Conservation (phyloP, 2,888 invertebrate genomes). For the Synergus umbraculus region DNA sequence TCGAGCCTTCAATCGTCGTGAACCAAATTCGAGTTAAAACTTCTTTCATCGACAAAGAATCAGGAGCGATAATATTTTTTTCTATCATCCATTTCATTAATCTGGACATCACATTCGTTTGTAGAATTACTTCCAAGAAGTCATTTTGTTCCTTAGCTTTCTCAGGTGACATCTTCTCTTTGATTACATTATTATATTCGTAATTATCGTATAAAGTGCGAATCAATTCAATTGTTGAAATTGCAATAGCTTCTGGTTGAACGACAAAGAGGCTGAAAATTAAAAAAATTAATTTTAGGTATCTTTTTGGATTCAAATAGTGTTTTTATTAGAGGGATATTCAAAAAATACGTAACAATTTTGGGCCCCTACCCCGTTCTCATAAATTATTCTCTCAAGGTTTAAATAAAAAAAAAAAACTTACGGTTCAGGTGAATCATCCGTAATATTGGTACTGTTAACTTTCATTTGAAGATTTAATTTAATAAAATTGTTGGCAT, state of each 20-base stretch:
- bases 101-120: slow-evolving; percentile 66
- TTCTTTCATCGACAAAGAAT: slow-evolving; percentile 81
- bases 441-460: slow-evolving; percentile 58
- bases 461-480: slow-evolving; percentile 65
- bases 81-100: slow-evolving; percentile 67
- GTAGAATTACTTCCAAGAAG: slow-evolving; percentile 66
- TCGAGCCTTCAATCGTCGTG: slow-evolving; percentile 87
- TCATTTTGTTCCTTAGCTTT: slow-evolving; percentile 63
- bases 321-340: not conserved
- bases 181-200: slow-evolving; percentile 61
- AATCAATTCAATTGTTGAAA: slow-evolving; percentile 64
- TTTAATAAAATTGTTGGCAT: slow-evolving; percentile 60
- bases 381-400: too few species aligned
- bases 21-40: slow-evolving; percentile 87
- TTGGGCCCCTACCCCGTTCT: too few species aligned
- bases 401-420: slow-evolving; percentile 44
- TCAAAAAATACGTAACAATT: too few species aligned
- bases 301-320: too few species aligned
- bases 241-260: slow-evolving; percentile 57
- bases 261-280: slow-evolving; percentile 63
- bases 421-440: slow-evolving; percentile 65
- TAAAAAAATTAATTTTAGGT: not conserved
- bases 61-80: slow-evolving; percentile 64
- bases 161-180: slow-evolving; percentile 61
- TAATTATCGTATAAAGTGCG: slow-evolving; percentile 66